These are phyloP conservation scores for Drosophila arawakana DNA, from an alignment of 1,140 invertebrate species.

Conservation along the genomic window DNA sequence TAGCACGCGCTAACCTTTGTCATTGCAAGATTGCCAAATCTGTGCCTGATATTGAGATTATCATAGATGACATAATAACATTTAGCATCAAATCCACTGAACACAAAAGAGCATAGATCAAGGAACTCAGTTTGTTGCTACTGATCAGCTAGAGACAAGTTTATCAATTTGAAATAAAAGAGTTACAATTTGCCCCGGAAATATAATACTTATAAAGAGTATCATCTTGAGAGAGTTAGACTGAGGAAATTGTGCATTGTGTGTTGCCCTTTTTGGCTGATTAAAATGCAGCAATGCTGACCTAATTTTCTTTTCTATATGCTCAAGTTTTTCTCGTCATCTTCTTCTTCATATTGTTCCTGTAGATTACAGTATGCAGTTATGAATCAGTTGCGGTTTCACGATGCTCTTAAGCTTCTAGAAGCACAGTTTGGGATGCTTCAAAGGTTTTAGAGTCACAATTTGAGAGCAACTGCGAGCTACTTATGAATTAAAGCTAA, in stretches of 20 bases:
- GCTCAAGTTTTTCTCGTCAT: not conserved
- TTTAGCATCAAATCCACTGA: conserved; percentile 40
- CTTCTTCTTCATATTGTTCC: conserved; percentile 3
- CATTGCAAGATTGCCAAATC: conserved; percentile 52
- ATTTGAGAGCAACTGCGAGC: conserved; percentile 5
- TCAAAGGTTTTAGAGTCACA: not conserved
- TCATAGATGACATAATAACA: conserved; percentile 48
- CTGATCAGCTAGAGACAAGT: not conserved
- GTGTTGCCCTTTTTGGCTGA: conserved; percentile 41
- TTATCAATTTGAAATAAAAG: conserved; percentile 53
- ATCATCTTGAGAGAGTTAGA: conserved; percentile 3
- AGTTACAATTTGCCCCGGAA: conserved; percentile 52
- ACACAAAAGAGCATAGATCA: conserved; percentile 14
- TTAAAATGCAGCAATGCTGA: conserved; percentile 60
- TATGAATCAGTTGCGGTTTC: conserved; percentile 24
- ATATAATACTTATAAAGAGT: conserved; percentile 24
- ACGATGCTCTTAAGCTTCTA: not conserved
- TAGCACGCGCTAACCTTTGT: conserved; percentile 54
- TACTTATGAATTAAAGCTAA: not conserved
- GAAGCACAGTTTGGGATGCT: conserved; percentile 16
- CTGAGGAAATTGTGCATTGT: conserved; percentile 25
- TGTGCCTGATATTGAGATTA: conserved; percentile 29
- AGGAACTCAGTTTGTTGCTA: conserved; percentile 8
- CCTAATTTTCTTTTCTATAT: conserved; percentile 53
- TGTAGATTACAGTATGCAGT: conserved; percentile 12